Evolutionary conservation across 2,797 vertebrate genomes (phyloP).

Genomic region (Gambelia wislizenii): DNA sequence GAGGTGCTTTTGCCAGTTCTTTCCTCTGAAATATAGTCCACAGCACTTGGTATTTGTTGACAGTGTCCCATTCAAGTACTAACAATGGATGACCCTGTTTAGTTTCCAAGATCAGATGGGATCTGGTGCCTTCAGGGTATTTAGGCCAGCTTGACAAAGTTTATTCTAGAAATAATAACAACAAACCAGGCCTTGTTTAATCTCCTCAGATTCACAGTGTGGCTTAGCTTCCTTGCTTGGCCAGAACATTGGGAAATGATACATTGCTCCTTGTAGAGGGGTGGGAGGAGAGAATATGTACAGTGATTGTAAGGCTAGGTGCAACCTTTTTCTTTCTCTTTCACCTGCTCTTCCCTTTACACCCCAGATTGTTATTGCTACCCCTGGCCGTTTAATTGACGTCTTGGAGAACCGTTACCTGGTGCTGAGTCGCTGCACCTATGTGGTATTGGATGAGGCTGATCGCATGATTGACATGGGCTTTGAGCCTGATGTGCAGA

Average conservation of each 20-base stretch:
- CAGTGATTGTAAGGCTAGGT: not conserved
- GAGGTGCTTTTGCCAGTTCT: too few relatives aligned
- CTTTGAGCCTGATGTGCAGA: constrained; percentile 97
- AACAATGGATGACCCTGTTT: too few relatives aligned
- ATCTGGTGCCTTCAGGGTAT: too few relatives aligned
- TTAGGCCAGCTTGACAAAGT: not conserved
- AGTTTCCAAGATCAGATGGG: too few relatives aligned
- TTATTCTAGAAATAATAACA: not conserved
- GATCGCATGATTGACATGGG: constrained; percentile 99
- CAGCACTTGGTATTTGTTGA: too few relatives aligned
- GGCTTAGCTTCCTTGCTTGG: not conserved
- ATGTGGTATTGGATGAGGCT: constrained; percentile 96
- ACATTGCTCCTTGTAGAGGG: not conserved
- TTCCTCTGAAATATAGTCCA: too few relatives aligned
- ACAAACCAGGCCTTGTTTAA: not conserved
- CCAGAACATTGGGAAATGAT: not conserved
- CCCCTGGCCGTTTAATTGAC: constrained; percentile 94
- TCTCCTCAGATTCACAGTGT: not conserved
- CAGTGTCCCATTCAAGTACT: too few relatives aligned
- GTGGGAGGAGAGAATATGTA: too few relatives aligned
- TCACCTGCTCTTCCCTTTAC: accelerated
- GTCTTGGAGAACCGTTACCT: constrained; percentile 98
- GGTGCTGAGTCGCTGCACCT: constrained; percentile 96
- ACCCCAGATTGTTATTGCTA: constrained; percentile 93
- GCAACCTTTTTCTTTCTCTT: not conserved